These are phyloP conservation scores for Danaus chrysippus DNA, from an alignment of 2,888 invertebrate species.

Conservation along the genomic window DNA sequence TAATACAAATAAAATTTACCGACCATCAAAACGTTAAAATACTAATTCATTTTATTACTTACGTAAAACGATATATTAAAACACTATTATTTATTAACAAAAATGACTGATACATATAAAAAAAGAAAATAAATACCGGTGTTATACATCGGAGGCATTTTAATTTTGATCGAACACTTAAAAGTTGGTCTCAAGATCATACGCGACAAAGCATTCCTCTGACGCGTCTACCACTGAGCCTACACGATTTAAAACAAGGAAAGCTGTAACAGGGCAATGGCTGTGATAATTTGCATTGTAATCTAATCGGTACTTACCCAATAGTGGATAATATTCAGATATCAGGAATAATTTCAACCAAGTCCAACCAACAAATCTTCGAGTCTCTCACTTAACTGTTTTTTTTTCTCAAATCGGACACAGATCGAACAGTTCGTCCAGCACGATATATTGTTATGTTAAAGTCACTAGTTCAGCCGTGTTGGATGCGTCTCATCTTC, in stretches of 20 bases:
- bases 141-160: neutral
- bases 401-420: conserved; percentile 52
- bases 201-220: conserved; percentile 31
- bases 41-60: neutral
- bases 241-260: conserved; percentile 36
- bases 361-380: conserved; percentile 59
- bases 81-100: neutral
- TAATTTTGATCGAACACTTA: neutral
- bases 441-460: conserved; percentile 58
- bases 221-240: conserved; percentile 33
- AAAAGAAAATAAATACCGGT: conserved; percentile 4
- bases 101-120: neutral
- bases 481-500: conserved; percentile 46
- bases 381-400: conserved; percentile 66
- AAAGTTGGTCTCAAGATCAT: conserved; percentile 14
- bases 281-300: conserved; percentile 72
- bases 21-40: too few relatives aligned
- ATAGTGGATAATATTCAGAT: conserved; percentile 75
- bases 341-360: conserved; percentile 55
- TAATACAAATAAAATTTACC: too few relatives aligned
- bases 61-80: neutral
- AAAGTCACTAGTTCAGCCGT: conserved; percentile 50
- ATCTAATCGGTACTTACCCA: conserved; percentile 77
- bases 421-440: conserved; percentile 55
- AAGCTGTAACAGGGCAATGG: conserved; percentile 48